Percentiles rank a stretch among this genome's conserved stretches.
phyloP scores from a whole-genome alignment of 2,888 invertebrate genomes.

The Scaptomyza caliginosa region DNA sequence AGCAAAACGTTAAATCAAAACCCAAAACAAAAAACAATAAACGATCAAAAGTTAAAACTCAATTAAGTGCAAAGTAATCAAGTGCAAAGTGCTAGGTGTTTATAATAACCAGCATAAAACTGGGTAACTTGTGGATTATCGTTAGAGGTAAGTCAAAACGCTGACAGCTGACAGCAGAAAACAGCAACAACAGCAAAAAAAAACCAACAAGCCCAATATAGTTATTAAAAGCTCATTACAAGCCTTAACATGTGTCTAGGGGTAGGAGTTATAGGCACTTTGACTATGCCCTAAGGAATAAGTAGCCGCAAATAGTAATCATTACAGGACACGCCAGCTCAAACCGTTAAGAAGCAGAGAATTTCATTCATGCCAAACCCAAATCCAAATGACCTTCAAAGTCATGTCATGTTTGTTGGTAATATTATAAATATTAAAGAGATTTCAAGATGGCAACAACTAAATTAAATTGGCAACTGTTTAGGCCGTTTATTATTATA shows the following conservation, averaged over 20 bases:
- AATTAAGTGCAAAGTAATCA: not conserved
- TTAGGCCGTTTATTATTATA: not conserved
- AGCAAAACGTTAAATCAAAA: constrained; percentile 67
- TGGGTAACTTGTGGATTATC: constrained; percentile 82
- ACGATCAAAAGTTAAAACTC: not conserved
- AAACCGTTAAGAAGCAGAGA: not conserved
- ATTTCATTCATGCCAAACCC: no score
- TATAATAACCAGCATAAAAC: constrained; percentile 64
- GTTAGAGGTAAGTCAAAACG: constrained; percentile 73
- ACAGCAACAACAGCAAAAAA: not conserved
- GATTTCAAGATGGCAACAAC: not conserved
- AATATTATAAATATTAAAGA: no score
- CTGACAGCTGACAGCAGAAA: not conserved
- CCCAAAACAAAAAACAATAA: not conserved
- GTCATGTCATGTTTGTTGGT: not conserved
- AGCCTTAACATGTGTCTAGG: constrained; percentile 2
- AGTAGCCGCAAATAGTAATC: not conserved
- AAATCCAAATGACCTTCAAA: constrained; percentile 18
- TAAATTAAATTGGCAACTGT: constrained; percentile 14
- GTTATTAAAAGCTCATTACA: constrained; percentile 67
- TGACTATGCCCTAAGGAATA: not conserved
- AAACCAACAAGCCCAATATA: constrained; percentile 36
- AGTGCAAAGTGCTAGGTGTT: constrained; percentile 40
- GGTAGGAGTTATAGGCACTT: constrained; percentile 24
- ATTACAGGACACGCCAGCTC: constrained; percentile 22